phyloP scores from a whole-genome alignment of 2,888 invertebrate genomes.

The Lasioglossum villosulum region DNA sequence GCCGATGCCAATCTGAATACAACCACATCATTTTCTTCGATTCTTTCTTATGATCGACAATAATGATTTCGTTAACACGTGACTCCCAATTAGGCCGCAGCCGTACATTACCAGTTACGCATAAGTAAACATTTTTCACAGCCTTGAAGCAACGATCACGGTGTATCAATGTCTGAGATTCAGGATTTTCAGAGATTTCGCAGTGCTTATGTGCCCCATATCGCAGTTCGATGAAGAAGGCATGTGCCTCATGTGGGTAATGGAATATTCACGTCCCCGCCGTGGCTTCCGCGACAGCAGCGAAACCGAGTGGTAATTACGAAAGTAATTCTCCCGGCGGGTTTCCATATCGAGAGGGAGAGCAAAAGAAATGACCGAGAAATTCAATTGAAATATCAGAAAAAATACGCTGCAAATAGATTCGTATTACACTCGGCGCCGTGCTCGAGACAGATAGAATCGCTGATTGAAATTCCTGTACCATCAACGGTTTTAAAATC shows the following conservation, averaged over 20 bases:
- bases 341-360: slow-evolving; percentile 5
- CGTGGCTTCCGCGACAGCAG: not conserved
- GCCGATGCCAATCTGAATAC: not conserved
- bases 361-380: not conserved
- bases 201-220: not conserved
- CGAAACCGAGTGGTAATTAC: not conserved
- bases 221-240: not conserved
- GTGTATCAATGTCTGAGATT: not conserved
- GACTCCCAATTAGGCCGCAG: not conserved
- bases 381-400: not conserved
- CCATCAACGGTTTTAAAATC: not conserved
- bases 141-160: not conserved
- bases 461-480: not conserved
- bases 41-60: not conserved
- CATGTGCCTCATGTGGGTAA: not conserved
- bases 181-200: not conserved
- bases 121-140: not conserved
- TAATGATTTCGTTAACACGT: not conserved
- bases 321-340: slow-evolving; percentile 2
- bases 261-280: slow-evolving; percentile 4
- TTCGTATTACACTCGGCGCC: not conserved
- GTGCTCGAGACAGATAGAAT: not conserved
- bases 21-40: not conserved
- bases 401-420: not conserved
- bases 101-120: not conserved